Conservation (phyloP, 2,113 vertebrate species). For the Pimephales promelas region DNA sequence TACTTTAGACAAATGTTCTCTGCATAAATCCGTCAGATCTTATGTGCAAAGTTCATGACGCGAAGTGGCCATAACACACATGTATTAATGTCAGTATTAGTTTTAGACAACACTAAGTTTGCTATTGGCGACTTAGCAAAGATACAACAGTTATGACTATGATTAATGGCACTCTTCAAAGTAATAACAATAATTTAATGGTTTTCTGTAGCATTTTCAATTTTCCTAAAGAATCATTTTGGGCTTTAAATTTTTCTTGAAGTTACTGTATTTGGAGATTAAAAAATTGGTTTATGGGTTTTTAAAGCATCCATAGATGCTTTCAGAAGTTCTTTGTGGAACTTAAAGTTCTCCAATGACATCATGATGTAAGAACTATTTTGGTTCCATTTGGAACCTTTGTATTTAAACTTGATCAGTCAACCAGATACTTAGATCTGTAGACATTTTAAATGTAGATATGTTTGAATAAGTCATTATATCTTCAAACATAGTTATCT, state of each 20-base stretch:
- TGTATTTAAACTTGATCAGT: background rate
- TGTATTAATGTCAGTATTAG: background rate
- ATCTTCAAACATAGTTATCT: background rate
- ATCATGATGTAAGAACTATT: background rate
- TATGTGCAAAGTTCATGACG: background rate
- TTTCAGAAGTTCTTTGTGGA: background rate
- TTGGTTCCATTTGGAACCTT: constrained; percentile 1
- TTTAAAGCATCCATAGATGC: background rate
- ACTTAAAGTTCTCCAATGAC: background rate
- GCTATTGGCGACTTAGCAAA: too few species aligned
- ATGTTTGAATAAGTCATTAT: too few species aligned
- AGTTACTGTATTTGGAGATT: background rate
- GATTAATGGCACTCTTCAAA: background rate
- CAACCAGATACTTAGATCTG: background rate
- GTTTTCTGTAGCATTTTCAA: background rate
- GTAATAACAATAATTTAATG: background rate
- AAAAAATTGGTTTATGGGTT: background rate
- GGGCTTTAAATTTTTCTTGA: background rate
- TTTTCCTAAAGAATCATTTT: background rate
- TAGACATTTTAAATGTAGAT: background rate
- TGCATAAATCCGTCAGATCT: background rate
- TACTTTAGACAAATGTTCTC: background rate
- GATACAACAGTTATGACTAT: background rate
- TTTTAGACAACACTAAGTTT: background rate
- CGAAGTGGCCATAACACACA: background rate